Percentiles rank a stretch among this genome's conserved stretches.
Conservation (phyloP, 2,797 vertebrate species). For the Gymnoscopelus braueri region DNA sequence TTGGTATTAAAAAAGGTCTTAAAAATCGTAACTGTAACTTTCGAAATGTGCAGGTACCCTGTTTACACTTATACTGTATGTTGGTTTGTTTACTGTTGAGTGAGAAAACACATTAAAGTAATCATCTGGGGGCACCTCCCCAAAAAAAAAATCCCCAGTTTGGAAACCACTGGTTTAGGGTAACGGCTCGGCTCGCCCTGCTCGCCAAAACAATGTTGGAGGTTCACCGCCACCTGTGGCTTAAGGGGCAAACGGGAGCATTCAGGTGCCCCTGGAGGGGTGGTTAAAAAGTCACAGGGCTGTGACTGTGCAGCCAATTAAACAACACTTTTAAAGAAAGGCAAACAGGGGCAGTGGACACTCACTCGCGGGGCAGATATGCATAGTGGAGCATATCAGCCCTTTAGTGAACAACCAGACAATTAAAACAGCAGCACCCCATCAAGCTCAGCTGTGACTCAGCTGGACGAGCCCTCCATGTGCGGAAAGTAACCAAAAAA, state of each 20-base stretch:
- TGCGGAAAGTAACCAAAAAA: conserved; percentile 46
- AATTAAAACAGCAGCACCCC: conserved; percentile 76
- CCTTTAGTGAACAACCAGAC: conserved; percentile 64
- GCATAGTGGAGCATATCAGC: conserved; percentile 80
- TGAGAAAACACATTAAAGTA: too few species aligned
- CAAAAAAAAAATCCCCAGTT: too few species aligned
- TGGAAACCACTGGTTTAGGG: too few species aligned
- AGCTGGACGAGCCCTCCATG: conserved; percentile 59
- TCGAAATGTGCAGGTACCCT: too few species aligned
- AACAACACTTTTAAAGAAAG: conserved; percentile 63
- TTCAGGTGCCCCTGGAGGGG: conserved; percentile 71
- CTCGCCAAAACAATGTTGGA: conserved; percentile 26
- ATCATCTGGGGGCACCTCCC: too few species aligned
- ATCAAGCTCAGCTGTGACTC: conserved; percentile 69
- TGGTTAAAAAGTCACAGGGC: conserved; percentile 66
- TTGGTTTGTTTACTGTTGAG: too few species aligned
- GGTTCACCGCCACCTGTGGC: conserved; percentile 44
- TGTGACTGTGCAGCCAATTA: conserved; percentile 81
- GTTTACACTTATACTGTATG: too few species aligned
- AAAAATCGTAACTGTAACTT: too few species aligned
- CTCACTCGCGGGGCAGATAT: conserved; percentile 60
- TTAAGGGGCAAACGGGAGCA: conserved; percentile 67
- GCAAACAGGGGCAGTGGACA: conserved; percentile 62
- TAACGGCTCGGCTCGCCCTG: not conserved
- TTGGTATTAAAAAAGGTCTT: too few species aligned